phyloP scores from a whole-genome alignment of 2,113 vertebrate species.

The Petroica traversi region DNA sequence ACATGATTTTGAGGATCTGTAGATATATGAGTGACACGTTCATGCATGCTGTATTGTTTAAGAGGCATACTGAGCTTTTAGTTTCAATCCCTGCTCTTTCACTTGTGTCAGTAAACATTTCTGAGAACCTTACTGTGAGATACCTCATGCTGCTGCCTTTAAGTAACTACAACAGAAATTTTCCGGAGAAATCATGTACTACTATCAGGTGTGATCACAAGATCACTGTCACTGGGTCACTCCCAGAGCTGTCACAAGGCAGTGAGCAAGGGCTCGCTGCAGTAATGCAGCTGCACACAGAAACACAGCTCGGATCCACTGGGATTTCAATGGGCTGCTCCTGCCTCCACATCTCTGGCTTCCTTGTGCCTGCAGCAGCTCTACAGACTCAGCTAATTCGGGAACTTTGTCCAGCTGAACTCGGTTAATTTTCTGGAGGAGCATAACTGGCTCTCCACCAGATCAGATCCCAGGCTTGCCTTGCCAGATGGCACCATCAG shows the following conservation, averaged over 20 bases:
- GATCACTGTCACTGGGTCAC: background rate
- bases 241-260: background rate
- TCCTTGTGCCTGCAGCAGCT: background rate
- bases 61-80: background rate
- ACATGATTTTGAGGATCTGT: constrained; percentile 24
- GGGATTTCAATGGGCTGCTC: background rate
- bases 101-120: background rate
- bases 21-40: background rate
- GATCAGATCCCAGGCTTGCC: background rate
- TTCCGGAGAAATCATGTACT: background rate
- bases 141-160: background rate
- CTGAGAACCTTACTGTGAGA: background rate
- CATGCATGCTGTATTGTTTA: constrained; percentile 27
- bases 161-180: background rate
- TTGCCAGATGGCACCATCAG: background rate
- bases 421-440: background rate
- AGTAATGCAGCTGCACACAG: background rate
- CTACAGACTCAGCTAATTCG: background rate
- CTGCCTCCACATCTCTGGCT: background rate
- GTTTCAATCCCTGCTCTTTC: background rate
- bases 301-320: accelerated
- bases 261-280: background rate
- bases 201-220: background rate
- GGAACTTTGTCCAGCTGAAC: background rate
- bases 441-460: background rate